A percentile compares a stretch with the other conserved stretches of the same genome.
Evolutionary conservation across 2,888 invertebrate genomes (phyloP).

Genomic region (Macrophya annulata): DNA sequence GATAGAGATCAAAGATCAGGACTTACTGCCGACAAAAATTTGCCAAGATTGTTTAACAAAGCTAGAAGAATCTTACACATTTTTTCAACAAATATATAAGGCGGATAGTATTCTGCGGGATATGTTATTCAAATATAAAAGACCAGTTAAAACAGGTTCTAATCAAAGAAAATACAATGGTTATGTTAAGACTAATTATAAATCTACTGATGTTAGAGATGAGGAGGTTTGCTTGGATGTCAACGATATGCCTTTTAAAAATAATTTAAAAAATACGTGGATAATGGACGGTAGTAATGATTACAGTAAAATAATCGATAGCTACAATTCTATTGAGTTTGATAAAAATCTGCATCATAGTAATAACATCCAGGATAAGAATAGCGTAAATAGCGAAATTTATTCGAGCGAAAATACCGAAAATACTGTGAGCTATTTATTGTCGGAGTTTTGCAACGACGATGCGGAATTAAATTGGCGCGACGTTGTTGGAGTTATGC

Average conservation of each 20-base stretch:
- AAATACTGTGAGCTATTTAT: conserved; percentile 47
- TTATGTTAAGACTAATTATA: neutral
- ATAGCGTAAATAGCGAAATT: conserved; percentile 13
- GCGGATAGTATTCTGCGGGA: conserved; percentile 26
- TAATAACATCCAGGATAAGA: conserved; percentile 21
- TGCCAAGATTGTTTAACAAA: conserved; percentile 41
- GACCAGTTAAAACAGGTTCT: neutral
- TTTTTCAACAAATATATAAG: conserved; percentile 52
- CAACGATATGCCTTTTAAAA: conserved; percentile 32
- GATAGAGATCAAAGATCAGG: conserved; percentile 45
- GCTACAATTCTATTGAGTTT: neutral
- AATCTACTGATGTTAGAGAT: neutral
- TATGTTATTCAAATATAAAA: conserved; percentile 31
- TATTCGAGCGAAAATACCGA: conserved; percentile 32
- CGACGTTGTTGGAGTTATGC: conserved; percentile 37
- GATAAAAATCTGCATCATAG: neutral
- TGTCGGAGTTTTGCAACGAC: conserved; percentile 37
- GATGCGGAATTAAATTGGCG: conserved; percentile 43
- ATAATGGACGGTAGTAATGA: neutral
- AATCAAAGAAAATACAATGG: conserved; percentile 22
- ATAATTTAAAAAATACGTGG: conserved; percentile 5
- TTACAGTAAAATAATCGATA: conserved; percentile 11
- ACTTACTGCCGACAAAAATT: conserved; percentile 42
- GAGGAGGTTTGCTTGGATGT: conserved; percentile 21
- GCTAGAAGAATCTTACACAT: conserved; percentile 38